phyloP scores from a whole-genome alignment of 1,140 invertebrate species.

The Lordiphosa mommai region DNA sequence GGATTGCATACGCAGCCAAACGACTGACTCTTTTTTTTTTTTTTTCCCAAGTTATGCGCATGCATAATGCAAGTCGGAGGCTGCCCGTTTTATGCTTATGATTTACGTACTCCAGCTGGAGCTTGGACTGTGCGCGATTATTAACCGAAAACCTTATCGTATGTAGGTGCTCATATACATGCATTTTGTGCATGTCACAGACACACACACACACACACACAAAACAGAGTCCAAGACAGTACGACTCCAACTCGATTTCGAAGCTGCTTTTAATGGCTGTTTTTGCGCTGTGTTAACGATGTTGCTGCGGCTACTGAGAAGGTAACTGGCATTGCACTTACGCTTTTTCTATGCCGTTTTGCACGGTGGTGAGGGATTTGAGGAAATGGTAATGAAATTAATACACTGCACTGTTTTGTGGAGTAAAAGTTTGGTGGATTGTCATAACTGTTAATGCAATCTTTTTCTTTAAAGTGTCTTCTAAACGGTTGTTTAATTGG shows the following conservation, averaged over 20 bases:
- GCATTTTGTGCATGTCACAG: conserved; percentile 76
- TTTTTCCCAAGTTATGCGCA: conserved; percentile 55
- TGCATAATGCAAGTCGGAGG: conserved; percentile 58
- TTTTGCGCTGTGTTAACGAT: conserved; percentile 71
- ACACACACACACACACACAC: conserved; percentile 27
- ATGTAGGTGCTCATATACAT: conserved; percentile 72
- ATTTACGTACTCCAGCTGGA: conserved; percentile 63
- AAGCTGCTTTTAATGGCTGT: conserved; percentile 66
- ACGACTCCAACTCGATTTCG: conserved; percentile 24
- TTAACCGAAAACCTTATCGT: conserved; percentile 64
- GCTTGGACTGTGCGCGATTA: conserved; percentile 44
- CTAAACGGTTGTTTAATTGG: no score
- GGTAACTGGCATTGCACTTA: conserved; percentile 35
- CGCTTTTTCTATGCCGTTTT: conserved; percentile 7
- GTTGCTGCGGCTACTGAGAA: conserved; percentile 55
- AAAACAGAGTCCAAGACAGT: conserved; percentile 24
- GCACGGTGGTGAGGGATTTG: no score
- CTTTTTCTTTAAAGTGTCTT: no score
- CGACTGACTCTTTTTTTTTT: neutral
- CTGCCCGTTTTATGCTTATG: conserved; percentile 60
- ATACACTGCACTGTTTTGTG: no score
- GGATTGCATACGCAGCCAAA: conserved; percentile 52
- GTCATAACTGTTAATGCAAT: no score
- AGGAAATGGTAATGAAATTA: no score
- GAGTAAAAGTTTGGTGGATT: no score